Percentiles rank a stretch among this genome's conserved stretches.
Conservation (phyloP, 2,113 vertebrate species). For the Thalassarche chlororhynchos region DNA sequence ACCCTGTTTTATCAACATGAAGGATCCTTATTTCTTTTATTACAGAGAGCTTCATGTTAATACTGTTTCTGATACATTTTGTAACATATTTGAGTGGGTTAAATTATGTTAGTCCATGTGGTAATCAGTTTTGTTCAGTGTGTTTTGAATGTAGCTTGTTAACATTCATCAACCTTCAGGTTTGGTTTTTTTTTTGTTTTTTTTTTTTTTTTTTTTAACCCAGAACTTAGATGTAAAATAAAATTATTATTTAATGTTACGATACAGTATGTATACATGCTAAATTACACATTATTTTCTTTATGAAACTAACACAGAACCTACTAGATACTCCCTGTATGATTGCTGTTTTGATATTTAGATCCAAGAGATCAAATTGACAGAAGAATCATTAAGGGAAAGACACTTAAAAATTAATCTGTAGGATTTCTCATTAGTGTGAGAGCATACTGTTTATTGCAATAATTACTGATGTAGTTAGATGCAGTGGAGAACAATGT, state of each 20-base stretch:
- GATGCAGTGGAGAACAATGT: not conserved
- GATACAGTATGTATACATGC: not conserved
- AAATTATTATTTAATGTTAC: not conserved
- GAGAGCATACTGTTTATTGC: not conserved
- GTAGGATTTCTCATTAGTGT: conserved; percentile 11
- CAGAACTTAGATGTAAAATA: not conserved
- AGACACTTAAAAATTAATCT: not conserved
- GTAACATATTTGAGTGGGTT: not conserved
- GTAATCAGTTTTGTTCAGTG: not conserved
- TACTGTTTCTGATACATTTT: not conserved
- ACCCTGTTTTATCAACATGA: not conserved
- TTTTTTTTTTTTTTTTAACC: not conserved
- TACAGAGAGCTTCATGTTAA: not conserved
- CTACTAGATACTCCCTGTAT: not conserved
- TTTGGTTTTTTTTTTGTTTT: not conserved
- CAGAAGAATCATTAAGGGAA: not conserved
- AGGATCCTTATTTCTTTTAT: not conserved
- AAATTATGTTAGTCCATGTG: not conserved
- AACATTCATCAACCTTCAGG: not conserved
- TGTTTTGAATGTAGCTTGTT: not conserved
- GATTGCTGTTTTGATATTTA: not conserved
- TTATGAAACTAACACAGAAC: not conserved
- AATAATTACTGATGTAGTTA: not conserved
- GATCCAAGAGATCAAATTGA: not conserved
- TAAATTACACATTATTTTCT: not conserved